Evolutionary conservation across 2,113 vertebrate species (phyloP).

Genomic region (Toxotes jaculatrix): DNA sequence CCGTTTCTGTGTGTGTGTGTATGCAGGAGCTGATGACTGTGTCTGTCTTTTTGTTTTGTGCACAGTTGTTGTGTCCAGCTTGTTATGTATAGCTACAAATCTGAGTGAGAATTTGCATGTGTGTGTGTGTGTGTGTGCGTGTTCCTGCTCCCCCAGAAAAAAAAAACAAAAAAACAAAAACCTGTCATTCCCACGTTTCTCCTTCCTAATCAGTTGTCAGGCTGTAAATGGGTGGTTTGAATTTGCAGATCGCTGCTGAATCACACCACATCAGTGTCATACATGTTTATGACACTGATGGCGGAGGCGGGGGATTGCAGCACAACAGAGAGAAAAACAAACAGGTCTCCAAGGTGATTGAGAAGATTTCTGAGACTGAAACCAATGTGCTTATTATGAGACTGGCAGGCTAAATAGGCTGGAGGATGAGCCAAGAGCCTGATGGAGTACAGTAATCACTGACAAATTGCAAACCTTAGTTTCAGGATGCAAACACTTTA

Average conservation of each 20-base stretch:
- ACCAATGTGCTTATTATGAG: constrained; percentile 79
- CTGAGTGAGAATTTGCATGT: neutral
- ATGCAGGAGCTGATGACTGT: constrained; percentile 10
- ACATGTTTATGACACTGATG: constrained; percentile 75
- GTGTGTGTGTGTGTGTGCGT: constrained; percentile 27
- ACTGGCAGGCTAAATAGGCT: constrained; percentile 70
- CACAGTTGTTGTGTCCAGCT: neutral
- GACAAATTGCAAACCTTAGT: constrained; percentile 69
- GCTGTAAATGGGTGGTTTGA: constrained; percentile 75
- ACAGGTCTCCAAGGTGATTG: constrained; percentile 80
- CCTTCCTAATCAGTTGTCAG: constrained; percentile 70
- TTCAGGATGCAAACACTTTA: constrained; percentile 60
- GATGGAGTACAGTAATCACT: constrained; percentile 72
- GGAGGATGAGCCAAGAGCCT: constrained; percentile 71
- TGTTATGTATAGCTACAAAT: constrained; percentile 21
- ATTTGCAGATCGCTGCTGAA: constrained; percentile 73
- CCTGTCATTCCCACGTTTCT: constrained; percentile 63
- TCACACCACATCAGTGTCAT: constrained; percentile 76
- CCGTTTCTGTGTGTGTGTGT: neutral
- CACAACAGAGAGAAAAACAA: constrained; percentile 72
- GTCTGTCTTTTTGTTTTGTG: neutral
- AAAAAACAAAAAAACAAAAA: neutral
- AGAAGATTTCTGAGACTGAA: constrained; percentile 73
- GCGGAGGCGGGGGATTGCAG: constrained; percentile 66
- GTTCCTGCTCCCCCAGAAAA: constrained; percentile 1